A percentile compares a stretch with the other conserved stretches of the same genome.
These are phyloP conservation scores for Erebia ligea DNA, from an alignment of 2,888 invertebrate species.

Conservation along the genomic window DNA sequence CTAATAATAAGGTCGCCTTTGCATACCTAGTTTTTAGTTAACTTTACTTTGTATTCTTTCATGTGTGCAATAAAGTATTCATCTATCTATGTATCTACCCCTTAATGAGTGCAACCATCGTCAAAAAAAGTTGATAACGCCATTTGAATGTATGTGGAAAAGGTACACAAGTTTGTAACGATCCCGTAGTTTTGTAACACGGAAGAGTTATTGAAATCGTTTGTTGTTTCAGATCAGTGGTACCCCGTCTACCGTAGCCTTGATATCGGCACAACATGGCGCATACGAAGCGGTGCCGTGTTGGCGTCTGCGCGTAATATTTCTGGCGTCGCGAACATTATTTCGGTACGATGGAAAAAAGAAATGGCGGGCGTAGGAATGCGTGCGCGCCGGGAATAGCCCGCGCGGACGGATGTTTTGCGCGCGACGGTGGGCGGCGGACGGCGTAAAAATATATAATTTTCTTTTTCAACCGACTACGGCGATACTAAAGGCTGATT, in stretches of 20 bases:
- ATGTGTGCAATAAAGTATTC: no score
- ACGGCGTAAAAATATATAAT: conserved; percentile 15
- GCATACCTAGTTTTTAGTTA: no score
- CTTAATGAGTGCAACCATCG: no score
- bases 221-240: conserved; percentile 2
- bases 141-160: no score
- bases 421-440: conserved; percentile 60
- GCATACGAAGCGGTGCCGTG: conserved; percentile 23
- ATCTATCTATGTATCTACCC: no score
- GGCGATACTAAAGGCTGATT: conserved; percentile 1
- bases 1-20: no score
- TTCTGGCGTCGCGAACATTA: conserved; percentile 67
- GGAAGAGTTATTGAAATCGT: not conserved
- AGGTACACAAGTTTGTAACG: no score
- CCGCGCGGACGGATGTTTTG: conserved; percentile 70
- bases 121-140: no score
- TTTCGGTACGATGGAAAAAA: conserved; percentile 68
- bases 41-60: no score
- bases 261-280: conserved; percentile 3
- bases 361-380: conserved; percentile 71
- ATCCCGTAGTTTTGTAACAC: not conserved
- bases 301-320: conserved; percentile 59
- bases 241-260: not conserved
- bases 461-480: conserved; percentile 20
- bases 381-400: conserved; percentile 71